Evolutionary conservation across 1,140 invertebrate species (phyloP).

Genomic region (Drosophila tsacasi): DNA sequence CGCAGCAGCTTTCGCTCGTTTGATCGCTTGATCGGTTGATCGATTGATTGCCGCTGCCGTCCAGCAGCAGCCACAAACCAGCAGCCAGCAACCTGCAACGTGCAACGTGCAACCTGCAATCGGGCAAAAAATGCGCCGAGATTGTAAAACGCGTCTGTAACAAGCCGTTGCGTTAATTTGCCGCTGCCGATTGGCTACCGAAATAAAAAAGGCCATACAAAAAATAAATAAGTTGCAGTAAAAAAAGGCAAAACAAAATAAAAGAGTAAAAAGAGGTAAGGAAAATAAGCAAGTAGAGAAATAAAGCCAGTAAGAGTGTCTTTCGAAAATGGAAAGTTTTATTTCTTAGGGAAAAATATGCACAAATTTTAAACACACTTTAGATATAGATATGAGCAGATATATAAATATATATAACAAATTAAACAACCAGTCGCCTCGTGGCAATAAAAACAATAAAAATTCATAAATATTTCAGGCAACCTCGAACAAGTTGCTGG

Average conservation of each 20-base stretch:
- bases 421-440: constrained; percentile 59
- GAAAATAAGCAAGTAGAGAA: constrained; percentile 1
- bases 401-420: constrained; percentile 38
- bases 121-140: constrained; percentile 51
- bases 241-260: background rate
- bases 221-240: constrained; percentile 3
- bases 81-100: constrained; percentile 15
- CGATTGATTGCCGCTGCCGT: constrained; percentile 81
- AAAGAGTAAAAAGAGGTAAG: background rate
- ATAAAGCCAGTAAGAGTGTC: constrained; percentile 17
- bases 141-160: constrained; percentile 78
- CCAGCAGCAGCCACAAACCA: constrained; percentile 12
- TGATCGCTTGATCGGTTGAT: constrained; percentile 83
- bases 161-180: constrained; percentile 84
- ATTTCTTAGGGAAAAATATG: constrained; percentile 34
- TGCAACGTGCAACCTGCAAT: constrained; percentile 26
- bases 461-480: constrained; percentile 66
- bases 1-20: constrained; percentile 77
- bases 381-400: background rate
- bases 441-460: constrained; percentile 49
- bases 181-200: constrained; percentile 83
- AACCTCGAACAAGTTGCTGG: constrained; percentile 54
- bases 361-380: constrained; percentile 23
- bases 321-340: constrained; percentile 62
- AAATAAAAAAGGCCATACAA: constrained; percentile 42